phyloP scores from a whole-genome alignment of 2,797 vertebrate genomes.

The Galago senegalensis region DNA sequence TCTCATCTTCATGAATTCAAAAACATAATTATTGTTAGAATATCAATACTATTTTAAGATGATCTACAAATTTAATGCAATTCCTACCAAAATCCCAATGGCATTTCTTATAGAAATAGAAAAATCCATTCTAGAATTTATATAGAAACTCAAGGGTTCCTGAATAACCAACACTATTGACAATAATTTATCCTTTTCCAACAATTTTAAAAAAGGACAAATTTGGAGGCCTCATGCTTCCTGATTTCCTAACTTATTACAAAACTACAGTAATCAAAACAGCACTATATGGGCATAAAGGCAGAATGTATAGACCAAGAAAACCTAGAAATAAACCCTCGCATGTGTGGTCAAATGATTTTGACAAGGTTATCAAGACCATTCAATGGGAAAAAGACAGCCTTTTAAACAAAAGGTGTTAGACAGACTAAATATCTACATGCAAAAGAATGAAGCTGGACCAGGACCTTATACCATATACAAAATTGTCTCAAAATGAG shows the following conservation, averaged over 20 bases:
- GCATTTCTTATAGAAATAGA: not conserved
- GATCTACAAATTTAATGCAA: not conserved
- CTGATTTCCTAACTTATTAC: conserved; percentile 53
- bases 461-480: not conserved
- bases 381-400: not conserved
- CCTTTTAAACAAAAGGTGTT: not conserved
- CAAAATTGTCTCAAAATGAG: not conserved
- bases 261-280: conserved; percentile 19
- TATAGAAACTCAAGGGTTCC: not conserved
- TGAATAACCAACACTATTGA: not conserved
- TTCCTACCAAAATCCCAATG: not conserved
- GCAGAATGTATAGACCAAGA: not conserved
- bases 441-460: not conserved
- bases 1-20: not conserved
- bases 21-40: not conserved
- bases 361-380: not conserved
- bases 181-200: too few species aligned
- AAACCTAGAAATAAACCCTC: not conserved
- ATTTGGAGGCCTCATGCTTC: not conserved
- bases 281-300: not conserved
- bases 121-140: conserved; percentile 47
- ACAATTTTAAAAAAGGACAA: conserved; percentile 51
- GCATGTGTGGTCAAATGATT: not conserved
- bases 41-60: not conserved
- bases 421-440: conserved; percentile 20